Percentiles rank a stretch among this genome's conserved stretches.
phyloP scores from a whole-genome alignment of 2,888 invertebrate species.

The Plutella xylostella region DNA sequence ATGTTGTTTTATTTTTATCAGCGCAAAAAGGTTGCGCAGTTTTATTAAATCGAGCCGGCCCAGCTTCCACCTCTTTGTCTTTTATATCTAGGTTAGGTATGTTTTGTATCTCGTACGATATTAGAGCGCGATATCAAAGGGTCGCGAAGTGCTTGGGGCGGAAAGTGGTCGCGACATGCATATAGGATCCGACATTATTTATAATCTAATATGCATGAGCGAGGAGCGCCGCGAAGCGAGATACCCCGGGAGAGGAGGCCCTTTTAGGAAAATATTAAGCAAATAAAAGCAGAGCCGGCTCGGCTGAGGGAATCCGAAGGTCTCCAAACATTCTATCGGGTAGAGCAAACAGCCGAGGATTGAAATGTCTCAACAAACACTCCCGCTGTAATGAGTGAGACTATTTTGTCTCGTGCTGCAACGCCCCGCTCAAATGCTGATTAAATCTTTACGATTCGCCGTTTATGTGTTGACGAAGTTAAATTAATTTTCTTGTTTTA shows the following conservation, averaged over 20 bases:
- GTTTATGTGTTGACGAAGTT: neutral
- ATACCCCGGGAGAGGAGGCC: constrained; percentile 24
- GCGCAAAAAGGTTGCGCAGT: neutral
- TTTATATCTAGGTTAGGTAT: constrained; percentile 8
- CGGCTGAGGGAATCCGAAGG: constrained; percentile 12
- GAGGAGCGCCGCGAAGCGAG: constrained; percentile 21
- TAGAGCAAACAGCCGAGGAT: constrained; percentile 51
- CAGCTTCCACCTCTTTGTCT: constrained; percentile 6
- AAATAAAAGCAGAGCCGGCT: constrained; percentile 33
- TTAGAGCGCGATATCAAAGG: constrained; percentile 14
- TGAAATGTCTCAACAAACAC: constrained; percentile 55
- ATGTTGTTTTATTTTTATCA: neutral
- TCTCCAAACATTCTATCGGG: constrained; percentile 29
- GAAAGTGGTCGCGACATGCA: constrained; percentile 31
- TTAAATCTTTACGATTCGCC: neutral
- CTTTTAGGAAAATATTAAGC: constrained; percentile 51
- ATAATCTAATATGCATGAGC: constrained; percentile 48
- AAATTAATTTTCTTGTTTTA: neutral
- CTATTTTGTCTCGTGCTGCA: constrained; percentile 24
- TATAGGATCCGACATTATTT: constrained; percentile 38
- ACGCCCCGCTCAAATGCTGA: neutral
- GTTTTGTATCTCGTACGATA: constrained; percentile 12
- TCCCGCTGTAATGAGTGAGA: constrained; percentile 47
- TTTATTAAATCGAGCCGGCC: constrained; percentile 3
- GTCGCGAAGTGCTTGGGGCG: constrained; percentile 20